Percentiles rank a stretch among this genome's conserved stretches.
phyloP scores from a whole-genome alignment of 1,140 invertebrate genomes.

The Andrena cerasifolii region DNA sequence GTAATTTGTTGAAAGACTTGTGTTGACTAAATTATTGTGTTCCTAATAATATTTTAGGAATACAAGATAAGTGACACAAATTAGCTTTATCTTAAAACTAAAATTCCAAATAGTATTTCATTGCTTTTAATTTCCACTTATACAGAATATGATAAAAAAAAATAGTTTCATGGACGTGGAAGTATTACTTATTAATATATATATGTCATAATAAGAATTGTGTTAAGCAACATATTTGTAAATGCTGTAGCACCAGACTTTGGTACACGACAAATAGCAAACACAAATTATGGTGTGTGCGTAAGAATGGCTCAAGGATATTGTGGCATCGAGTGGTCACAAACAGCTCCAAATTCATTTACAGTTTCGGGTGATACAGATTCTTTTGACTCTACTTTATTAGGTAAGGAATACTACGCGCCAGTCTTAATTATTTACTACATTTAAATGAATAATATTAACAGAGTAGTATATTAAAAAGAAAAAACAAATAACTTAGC shows the following conservation, averaged over 20 bases:
- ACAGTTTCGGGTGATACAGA: constrained; percentile 87
- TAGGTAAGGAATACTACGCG: constrained; percentile 52
- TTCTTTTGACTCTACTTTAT: constrained; percentile 81
- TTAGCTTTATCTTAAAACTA: no score
- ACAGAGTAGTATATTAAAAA: no score
- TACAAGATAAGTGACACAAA: no score
- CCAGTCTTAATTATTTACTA: background rate
- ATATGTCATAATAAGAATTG: background rate
- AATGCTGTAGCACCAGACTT: constrained; percentile 62
- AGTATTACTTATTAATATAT: no score
- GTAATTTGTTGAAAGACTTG: background rate
- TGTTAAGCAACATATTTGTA: constrained; percentile 3
- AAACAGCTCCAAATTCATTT: constrained; percentile 85
- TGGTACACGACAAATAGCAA: constrained; percentile 88
- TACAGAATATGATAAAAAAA: no score
- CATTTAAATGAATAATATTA: no score
- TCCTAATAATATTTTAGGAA: no score
- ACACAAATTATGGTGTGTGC: constrained; percentile 90
- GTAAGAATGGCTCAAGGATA: constrained; percentile 86
- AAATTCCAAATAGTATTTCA: no score
- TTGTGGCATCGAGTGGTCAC: constrained; percentile 86
- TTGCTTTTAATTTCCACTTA: no score
- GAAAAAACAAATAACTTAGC: no score
- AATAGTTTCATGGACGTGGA: no score
- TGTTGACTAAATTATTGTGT: background rate